Conservation (phyloP, 1,140 invertebrate species). For the Onthophagus taurus region DNA sequence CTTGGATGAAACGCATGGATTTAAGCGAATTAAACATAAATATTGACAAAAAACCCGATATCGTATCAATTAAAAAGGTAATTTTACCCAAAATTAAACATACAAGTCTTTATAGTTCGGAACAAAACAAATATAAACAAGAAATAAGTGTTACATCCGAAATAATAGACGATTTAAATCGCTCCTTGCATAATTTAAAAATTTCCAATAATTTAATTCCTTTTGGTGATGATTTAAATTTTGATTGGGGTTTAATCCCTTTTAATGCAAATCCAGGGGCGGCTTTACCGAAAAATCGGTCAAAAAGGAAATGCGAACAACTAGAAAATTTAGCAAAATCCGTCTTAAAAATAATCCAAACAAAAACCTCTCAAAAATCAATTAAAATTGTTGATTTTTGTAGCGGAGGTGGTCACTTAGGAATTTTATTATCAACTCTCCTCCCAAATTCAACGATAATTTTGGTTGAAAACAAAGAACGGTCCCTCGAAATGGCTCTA, state of each 20-base stretch:
- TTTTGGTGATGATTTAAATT: conserved; percentile 38
- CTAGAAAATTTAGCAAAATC: conserved; percentile 79
- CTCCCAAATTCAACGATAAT: conserved; percentile 67
- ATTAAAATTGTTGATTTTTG: conserved; percentile 87
- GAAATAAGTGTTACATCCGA: conserved; percentile 62
- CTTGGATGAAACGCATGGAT: conserved; percentile 49
- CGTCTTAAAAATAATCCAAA: conserved; percentile 55
- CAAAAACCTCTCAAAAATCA: conserved; percentile 21
- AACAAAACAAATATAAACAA: conserved; percentile 65
- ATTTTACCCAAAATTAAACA: conserved; percentile 28
- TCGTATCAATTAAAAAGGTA: not conserved
- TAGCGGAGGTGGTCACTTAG: conserved; percentile 86
- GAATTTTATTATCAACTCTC: conserved; percentile 72
- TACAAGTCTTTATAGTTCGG: conserved; percentile 69
- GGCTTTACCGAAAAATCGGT: conserved; percentile 62
- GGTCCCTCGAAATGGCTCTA: conserved; percentile 67
- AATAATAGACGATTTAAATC: conserved; percentile 61
- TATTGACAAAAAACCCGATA: not conserved
- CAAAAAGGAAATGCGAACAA: conserved; percentile 77
- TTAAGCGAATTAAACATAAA: conserved; percentile 17
- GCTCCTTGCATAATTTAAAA: conserved; percentile 45
- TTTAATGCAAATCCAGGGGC: conserved; percentile 68
- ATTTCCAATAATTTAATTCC: conserved; percentile 34
- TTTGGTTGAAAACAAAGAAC: conserved; percentile 88
- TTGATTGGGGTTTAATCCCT: conserved; percentile 60